Base-by-base conservation (phyloP, 2,888 invertebrate genomes). In the Scrobipalpa costella region DNA sequence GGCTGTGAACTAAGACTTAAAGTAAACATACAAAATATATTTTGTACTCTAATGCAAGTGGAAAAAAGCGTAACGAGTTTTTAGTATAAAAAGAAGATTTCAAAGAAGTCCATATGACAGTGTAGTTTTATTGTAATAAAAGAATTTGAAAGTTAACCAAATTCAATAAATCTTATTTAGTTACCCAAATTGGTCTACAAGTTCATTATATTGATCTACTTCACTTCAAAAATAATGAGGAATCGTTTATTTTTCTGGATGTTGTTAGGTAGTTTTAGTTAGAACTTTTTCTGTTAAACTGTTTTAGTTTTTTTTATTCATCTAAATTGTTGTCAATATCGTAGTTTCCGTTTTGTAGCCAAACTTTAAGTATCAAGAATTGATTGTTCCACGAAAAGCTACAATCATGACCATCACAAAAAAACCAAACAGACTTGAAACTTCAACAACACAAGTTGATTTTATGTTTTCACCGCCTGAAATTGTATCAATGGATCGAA, bases 341-440 rank as follows among this genome's bases (percentile, higher is more conserved):
- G 34, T n/a, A 55, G 55, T 55, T 58, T 27, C 15, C 71, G 67
- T 80, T 80, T 87, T 87, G 76, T 88, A 87, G 86, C 36, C 21
- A 68, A 71, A 75, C 68, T 78, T 83, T 74, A 88, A 86, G 71
- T 86, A 84, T 67, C 78, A 74, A 76, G 85, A 86, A 60, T 69
- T 86, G 60, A 61, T 77, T 40, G 21, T 85, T 63, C 73, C 84
- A 52, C 64, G 67, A 19, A 67, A 75, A 63, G 80, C 83, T 27
- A 75, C 71, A 44, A 73, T 75, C 27, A 69, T 78, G 66, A 74
- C 65, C 7, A 73, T 80, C 59, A 64, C 69, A 7, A 75, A 75
- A 68, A 67, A 68, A 66, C 3, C 13, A 11, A 34, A 55, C 15
- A 33, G n/a, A 15, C 7, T 34, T 7, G 8, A 33, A 34, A 34